Evolutionary conservation across 2,888 invertebrate species (phyloP), one percentile per base, ranked within the genome.

Genomic region (Cenopis cana): DNA sequence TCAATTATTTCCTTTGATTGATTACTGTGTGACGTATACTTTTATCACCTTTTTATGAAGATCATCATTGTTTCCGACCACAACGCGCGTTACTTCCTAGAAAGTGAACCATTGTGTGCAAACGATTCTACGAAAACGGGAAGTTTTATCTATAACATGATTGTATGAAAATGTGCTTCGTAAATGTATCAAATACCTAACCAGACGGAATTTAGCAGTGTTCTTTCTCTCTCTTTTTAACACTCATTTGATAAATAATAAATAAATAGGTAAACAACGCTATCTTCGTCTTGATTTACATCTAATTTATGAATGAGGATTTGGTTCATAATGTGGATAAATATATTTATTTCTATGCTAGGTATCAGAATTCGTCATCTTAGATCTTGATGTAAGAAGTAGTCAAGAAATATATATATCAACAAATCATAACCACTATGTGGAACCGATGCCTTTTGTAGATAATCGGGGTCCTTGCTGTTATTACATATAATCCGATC

Each of bases 51-150:
- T 66, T 71, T 71, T 71, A 60, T 38, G 1, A 57, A 50, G 36
- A 65, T 33, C 57, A 65, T 65, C 66, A 71, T 71, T 71, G 67
- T 71, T 54, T 50, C 36, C 46, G 38, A 60, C 46, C 41, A 20
- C 66, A 60, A 14, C 20, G 24, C 55, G 70, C 54, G 59, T 60
- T 10, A 61, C 61, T 71, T 71, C 71, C 71, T 61, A 71, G 71
- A 71, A 67, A 71, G 71, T 55, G 60, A 52, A 55, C 24, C 61
- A 71, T 71, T 71, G 71, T 71, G 52, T 69, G 71, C 59, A 55
- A 70, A 70, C 49, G 50, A 50, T 71, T 66, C 60, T 50, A 67
- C 61, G 55, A 56, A 66, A 71, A 67, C 60, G 29, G 71, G 71
- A 71, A 71, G 71, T 50, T 65, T 55, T 71, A 67, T 61, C 64